Base-by-base conservation (phyloP, 2,797 vertebrate species). In the Poecilia picta region DNA sequence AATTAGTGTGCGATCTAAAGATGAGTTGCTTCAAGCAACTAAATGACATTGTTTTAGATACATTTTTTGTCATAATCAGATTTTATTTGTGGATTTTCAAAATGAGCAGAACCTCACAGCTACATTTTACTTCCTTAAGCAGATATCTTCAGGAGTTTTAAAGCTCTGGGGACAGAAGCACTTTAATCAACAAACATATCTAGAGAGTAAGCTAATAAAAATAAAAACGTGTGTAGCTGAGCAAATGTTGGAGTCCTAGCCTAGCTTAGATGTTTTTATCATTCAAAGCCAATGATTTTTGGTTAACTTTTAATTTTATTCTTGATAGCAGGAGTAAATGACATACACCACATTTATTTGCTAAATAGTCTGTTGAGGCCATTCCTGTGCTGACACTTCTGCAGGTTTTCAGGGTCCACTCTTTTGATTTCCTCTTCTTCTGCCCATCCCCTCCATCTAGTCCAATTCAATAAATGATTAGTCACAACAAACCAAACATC, bases 141-240 rank as follows among this genome's bases (percentile, higher is more conserved):
- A 88, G 83, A 88, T 90, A 84, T 85, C 86, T 78, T 76, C 85
- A 85, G 89, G 83, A 89, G 79, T 55, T 86, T 76, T 74, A 33
- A 81, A 89, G 81, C 90, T 83, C 89, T 79, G 62, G 86, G 82
- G 85, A 91, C 82, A 75, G 47, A 73, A 89, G 7, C 51, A 73
- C 85, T 93, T 92, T 91, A 92, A 93, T 83, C 90, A 87, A 78
- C 82, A 75, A 73, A 83, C 20, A n/a, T 88, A 84, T 77, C 57
- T 80, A 6, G 10, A 18, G 4, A 68, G 39, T 25, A 41, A 41
- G 8, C 2, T 11, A 41, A 23, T 10, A 23, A 41, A 64, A 64
- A 64, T 5, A 68, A 41, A 41, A 41, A 25, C 18, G 11, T 20
- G 7, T 41, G 36, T 25, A 20, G 64, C 36, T 51, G 18, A 66